phyloP scores from a whole-genome alignment of 2,888 invertebrate genomes.

The Platycnemis pennipes region DNA sequence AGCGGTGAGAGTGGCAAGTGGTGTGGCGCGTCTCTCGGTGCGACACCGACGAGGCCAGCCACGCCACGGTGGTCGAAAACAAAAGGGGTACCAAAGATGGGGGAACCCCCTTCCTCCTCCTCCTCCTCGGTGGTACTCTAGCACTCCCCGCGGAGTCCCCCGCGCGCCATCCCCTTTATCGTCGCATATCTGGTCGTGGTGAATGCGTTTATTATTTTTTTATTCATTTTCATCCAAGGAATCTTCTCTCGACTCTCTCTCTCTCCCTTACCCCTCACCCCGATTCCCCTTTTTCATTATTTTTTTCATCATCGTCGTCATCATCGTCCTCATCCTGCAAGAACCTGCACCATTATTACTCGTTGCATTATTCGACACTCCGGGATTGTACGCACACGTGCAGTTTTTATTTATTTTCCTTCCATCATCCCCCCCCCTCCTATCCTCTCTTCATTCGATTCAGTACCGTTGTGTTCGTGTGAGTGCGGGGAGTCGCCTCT shows the following conservation, averaged over 20 bases:
- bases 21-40: neutral
- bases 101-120: neutral
- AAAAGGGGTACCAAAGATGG: conserved; percentile 21
- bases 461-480: neutral
- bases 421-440: neutral
- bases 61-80: conserved; percentile 58
- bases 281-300: conserved; percentile 4
- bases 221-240: conserved; percentile 34
- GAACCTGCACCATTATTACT: conserved; percentile 45
- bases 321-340: conserved; percentile 49
- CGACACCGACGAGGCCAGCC: conserved; percentile 48
- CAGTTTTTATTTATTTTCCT: neutral
- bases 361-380: conserved; percentile 46
- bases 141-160: neutral
- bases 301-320: neutral
- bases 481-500: neutral
- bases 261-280: conserved; percentile 25
- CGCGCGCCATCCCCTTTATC: neutral
- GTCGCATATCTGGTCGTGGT: neutral
- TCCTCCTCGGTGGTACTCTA: neutral
- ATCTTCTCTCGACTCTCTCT: conserved; percentile 53
- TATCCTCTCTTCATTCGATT: conserved; percentile 38
- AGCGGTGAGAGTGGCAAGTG: conserved; percentile 47
- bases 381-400: neutral
- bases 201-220: conserved; percentile 22